phyloP scores from a whole-genome alignment of 1,140 invertebrate species.

The Pararge aegeria region DNA sequence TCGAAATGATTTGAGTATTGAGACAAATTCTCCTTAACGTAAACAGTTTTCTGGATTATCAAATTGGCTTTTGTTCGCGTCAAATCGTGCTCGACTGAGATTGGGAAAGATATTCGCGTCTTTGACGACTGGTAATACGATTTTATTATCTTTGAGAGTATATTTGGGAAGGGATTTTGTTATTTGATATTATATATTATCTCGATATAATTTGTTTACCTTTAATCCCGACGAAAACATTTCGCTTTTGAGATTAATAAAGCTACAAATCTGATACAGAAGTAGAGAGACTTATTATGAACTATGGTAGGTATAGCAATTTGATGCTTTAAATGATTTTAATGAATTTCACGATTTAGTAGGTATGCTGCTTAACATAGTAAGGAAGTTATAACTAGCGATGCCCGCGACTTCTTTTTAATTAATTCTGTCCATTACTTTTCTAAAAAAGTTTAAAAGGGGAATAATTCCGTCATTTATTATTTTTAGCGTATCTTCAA shows the following conservation, averaged over 20 bases:
- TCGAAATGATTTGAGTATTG: background rate
- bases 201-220: background rate
- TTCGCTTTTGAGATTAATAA: background rate
- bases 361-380: too few species aligned
- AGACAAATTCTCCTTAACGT: slow-evolving; percentile 31
- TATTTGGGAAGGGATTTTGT: slow-evolving; percentile 16
- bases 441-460: too few species aligned
- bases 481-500: too few species aligned
- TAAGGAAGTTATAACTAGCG: too few species aligned
- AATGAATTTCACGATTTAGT: too few species aligned
- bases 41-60: slow-evolving; percentile 45
- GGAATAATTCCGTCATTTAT: too few species aligned
- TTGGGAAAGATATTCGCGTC: slow-evolving; percentile 23
- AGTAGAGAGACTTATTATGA: too few species aligned
- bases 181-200: background rate
- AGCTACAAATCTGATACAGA: background rate
- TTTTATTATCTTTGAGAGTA: slow-evolving; percentile 24
- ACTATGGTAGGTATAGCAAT: too few species aligned
- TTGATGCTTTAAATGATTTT: too few species aligned
- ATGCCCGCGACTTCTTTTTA: too few species aligned
- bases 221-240: background rate
- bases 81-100: slow-evolving; percentile 38
- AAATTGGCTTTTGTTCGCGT: slow-evolving; percentile 42
- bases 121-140: slow-evolving; percentile 15
- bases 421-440: too few species aligned